These are phyloP conservation scores for Polyodon spathula DNA, from an alignment of 2,113 vertebrate genomes.

Conservation along the genomic window DNA sequence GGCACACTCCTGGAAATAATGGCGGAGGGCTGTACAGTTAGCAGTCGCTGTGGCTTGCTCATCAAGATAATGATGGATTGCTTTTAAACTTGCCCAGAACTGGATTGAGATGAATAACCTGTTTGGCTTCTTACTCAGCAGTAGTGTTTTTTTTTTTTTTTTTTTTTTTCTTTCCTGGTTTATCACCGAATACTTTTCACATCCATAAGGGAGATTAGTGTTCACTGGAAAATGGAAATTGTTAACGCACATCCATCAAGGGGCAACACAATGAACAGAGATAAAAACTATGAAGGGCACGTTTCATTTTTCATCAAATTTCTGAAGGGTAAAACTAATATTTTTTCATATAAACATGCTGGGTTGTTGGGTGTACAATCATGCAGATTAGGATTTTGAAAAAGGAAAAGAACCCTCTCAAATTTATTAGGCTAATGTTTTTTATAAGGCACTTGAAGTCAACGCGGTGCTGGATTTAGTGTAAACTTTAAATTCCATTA, in stretches of 20 bases:
- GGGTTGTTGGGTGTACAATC: too few species aligned
- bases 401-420: too few species aligned
- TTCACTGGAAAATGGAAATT: conserved; percentile 59
- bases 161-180: conserved; percentile 36
- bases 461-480: conserved; percentile 95
- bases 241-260: conserved; percentile 60
- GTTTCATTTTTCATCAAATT: conserved; percentile 49
- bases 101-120: conserved; percentile 64
- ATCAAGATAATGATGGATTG: conserved; percentile 70
- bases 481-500: conserved; percentile 99
- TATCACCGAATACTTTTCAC: conserved; percentile 54
- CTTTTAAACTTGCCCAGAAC: conserved; percentile 55
- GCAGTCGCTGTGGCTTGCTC: conserved; percentile 41
- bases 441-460: conserved; percentile 94
- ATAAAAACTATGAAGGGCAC: conserved; percentile 42
- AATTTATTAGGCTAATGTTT: conserved; percentile 96
- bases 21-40: conserved; percentile 42
- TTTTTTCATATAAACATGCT: too few species aligned
- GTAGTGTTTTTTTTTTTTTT: conserved; percentile 37
- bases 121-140: conserved; percentile 66
- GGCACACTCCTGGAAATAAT: conserved; percentile 44
- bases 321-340: too few species aligned
- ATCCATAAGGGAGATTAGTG: conserved; percentile 59
- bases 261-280: conserved; percentile 34
- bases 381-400: conserved; percentile 22